Conservation (phyloP, 2,797 vertebrate genomes). For the Pantherophis vulpinus region DNA sequence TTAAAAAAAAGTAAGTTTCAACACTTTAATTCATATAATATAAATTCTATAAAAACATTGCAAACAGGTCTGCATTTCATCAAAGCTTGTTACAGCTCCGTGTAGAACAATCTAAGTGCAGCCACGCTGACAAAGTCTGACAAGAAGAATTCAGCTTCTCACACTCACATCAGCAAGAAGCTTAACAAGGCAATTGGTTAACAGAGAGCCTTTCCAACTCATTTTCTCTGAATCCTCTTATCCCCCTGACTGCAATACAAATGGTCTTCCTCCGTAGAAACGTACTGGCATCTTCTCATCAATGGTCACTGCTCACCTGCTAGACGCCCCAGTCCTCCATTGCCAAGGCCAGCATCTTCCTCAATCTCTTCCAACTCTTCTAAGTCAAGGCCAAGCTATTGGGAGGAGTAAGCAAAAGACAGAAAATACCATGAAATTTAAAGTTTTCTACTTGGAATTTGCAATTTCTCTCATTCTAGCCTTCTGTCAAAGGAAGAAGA, state of each 20-base stretch:
- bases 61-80: not conserved
- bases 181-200: not conserved
- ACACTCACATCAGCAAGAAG: not conserved
- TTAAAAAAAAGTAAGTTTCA: not conserved
- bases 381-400: constrained; percentile 91
- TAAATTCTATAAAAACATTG: not conserved
- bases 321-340: constrained; percentile 93
- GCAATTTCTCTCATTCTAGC: not conserved
- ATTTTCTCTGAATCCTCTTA: not conserved
- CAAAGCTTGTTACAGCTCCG: not conserved
- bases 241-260: not conserved
- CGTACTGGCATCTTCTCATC: not conserved
- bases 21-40: not conserved
- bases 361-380: constrained; percentile 97
- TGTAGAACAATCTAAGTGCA: not conserved
- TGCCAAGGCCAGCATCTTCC: constrained; percentile 96
- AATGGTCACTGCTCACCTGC: constrained; percentile 78
- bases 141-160: not conserved
- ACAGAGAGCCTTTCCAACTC: not conserved
- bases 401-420: constrained; percentile 34
- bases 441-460: rapidly evolving
- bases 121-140: not conserved
- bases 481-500: not conserved
- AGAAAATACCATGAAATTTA: not conserved
- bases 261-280: not conserved